phyloP scores from a whole-genome alignment of 2,888 invertebrate species.

The Philopedon plagiatum region DNA sequence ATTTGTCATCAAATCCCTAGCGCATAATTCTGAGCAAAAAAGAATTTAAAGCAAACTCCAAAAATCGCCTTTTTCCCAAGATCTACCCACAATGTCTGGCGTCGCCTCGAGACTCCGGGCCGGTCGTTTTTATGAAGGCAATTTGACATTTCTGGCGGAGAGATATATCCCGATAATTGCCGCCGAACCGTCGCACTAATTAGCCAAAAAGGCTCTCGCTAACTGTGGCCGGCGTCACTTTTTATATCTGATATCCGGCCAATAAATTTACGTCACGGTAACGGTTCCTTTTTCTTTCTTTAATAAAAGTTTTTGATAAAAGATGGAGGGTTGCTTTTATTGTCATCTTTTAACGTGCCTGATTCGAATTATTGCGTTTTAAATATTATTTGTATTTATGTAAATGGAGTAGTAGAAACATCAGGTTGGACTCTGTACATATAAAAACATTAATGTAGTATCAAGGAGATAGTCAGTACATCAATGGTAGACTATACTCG shows the following conservation, averaged over 20 bases:
- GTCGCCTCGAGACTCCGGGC: not conserved
- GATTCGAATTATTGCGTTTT: too few relatives aligned
- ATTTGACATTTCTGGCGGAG: constrained; percentile 16
- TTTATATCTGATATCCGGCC: not conserved
- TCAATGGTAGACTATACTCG: too few relatives aligned
- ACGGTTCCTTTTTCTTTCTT: not conserved
- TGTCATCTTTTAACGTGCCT: too few relatives aligned
- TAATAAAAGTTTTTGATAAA: constrained; percentile 1
- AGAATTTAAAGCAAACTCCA: not conserved
- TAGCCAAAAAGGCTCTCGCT: constrained; percentile 4
- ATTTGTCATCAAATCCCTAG: too few relatives aligned
- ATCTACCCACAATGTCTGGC: not conserved
- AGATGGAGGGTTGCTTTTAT: not conserved
- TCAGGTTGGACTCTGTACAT: too few relatives aligned
- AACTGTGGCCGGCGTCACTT: constrained; percentile 2
- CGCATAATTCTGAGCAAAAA: too few relatives aligned
- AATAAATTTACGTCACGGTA: not conserved
- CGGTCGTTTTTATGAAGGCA: constrained; percentile 14
- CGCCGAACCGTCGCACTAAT: constrained; percentile 7
- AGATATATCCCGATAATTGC: constrained; percentile 19
- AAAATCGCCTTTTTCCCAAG: not conserved
- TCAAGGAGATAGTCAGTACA: too few relatives aligned
- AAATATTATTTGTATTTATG: too few relatives aligned
- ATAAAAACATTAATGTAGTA: too few relatives aligned
- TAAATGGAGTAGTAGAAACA: too few relatives aligned